Conservation (phyloP, 2,113 vertebrate species). For the Telmatochromis bifrenatus region DNA sequence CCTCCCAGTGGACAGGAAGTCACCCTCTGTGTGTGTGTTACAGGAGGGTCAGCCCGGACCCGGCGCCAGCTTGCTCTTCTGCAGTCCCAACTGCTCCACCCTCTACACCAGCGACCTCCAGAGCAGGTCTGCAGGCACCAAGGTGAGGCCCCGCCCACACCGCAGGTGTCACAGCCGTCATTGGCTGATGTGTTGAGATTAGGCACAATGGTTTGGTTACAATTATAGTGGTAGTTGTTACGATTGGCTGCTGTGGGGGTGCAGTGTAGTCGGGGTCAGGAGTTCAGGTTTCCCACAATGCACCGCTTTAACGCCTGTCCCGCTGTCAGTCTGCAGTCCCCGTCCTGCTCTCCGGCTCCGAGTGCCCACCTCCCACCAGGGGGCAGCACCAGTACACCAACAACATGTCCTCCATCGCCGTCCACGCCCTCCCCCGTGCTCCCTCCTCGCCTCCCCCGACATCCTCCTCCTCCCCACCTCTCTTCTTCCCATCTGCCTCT, state of each 20-base stretch:
- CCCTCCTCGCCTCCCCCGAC: slow-evolving; percentile 49
- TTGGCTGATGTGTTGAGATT: background rate
- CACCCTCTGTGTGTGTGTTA: slow-evolving; percentile 3
- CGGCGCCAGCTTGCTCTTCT: slow-evolving; percentile 74
- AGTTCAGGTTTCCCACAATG: background rate
- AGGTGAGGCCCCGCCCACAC: background rate
- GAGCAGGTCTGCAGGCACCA: slow-evolving; percentile 11
- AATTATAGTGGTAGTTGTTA: background rate
- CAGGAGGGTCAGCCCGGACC: slow-evolving; percentile 47
- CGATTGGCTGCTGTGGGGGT: background rate
- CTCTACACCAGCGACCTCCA: slow-evolving; percentile 58
- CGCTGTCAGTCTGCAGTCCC: background rate
- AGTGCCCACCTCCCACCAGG: slow-evolving; percentile 16
- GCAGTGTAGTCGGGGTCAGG: background rate
- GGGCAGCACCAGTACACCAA: slow-evolving; percentile 83
- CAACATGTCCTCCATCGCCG: slow-evolving; percentile 85
- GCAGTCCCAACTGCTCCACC: slow-evolving; percentile 88
- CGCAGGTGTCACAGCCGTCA: background rate
- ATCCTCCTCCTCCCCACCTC: slow-evolving; percentile 72
- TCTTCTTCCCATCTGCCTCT: slow-evolving; percentile 78
- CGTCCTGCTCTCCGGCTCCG: background rate
- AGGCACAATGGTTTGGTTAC: background rate
- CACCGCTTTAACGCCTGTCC: background rate
- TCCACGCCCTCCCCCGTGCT: slow-evolving; percentile 83
- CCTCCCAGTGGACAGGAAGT: background rate